Conservation (phyloP, 2,797 vertebrate species). For the Microhierax caerulescens region DNA sequence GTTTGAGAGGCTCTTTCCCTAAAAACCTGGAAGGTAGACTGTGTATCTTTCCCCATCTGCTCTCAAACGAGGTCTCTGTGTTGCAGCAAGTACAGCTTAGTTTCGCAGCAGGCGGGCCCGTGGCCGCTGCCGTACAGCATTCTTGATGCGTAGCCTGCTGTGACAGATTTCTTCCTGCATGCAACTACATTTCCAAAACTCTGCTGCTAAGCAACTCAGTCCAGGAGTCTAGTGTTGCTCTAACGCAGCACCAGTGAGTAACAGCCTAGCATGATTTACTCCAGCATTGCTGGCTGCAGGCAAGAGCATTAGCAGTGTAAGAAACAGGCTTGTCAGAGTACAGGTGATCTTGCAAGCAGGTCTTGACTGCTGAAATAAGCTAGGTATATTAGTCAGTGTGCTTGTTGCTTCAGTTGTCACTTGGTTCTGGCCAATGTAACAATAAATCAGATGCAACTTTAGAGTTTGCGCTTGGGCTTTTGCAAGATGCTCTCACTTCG, state of each 20-base stretch:
- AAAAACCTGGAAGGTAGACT: fast-evolving
- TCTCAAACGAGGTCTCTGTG: fast-evolving
- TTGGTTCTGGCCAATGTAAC: background rate
- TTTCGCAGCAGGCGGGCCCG: background rate
- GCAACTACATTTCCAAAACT: slow-evolving; percentile 53
- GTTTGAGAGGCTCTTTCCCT: background rate
- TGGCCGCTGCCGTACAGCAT: background rate
- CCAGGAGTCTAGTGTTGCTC: background rate
- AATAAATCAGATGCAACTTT: background rate
- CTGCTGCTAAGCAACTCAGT: slow-evolving; percentile 61
- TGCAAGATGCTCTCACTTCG: background rate
- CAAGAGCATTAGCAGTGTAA: background rate
- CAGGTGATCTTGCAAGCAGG: background rate
- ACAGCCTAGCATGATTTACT: background rate
- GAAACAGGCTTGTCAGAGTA: background rate
- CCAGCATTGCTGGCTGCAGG: background rate
- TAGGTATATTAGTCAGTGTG: background rate
- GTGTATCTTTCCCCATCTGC: background rate
- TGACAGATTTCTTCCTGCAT: slow-evolving; percentile 21
- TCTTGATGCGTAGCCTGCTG: background rate
- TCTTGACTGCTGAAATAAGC: background rate
- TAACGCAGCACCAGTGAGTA: background rate
- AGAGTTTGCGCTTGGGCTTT: background rate
- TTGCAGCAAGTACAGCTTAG: background rate
- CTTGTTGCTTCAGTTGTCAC: background rate